Evolutionary conservation across 2,888 invertebrate genomes (phyloP).

Genomic region (Tetranychus piercei): DNA sequence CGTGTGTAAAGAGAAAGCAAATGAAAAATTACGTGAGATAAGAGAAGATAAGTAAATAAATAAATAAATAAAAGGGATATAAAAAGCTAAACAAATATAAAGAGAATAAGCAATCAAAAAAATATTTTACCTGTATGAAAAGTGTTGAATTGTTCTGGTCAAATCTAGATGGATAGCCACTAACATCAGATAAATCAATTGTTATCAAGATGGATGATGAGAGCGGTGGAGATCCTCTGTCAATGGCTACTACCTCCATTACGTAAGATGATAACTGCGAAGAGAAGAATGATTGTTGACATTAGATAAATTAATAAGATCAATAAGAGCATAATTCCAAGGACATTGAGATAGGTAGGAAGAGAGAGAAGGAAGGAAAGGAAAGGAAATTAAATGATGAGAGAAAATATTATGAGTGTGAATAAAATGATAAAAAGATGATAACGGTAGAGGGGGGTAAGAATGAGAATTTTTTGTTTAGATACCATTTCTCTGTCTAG

Average conservation of each 20-base stretch:
- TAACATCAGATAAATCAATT: constrained; percentile 66
- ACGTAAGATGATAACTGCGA: constrained; percentile 44
- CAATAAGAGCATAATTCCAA: neutral
- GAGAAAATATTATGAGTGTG: neutral
- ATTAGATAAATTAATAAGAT: constrained; percentile 15
- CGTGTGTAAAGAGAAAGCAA: too few relatives aligned
- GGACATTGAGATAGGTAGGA: neutral
- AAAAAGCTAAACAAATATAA: neutral
- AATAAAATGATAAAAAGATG: neutral
- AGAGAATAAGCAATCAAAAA: neutral
- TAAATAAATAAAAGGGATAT: neutral
- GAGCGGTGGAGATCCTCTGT: constrained; percentile 56
- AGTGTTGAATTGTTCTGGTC: constrained; percentile 57
- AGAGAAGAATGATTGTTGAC: neutral
- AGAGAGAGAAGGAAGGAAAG: neutral
- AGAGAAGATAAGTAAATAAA: neutral
- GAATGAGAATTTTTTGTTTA: neutral
- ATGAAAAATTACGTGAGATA: too few relatives aligned
- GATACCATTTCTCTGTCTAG: constrained; percentile 55
- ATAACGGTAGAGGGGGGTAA: neutral
- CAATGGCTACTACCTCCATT: constrained; percentile 59
- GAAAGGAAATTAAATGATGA: neutral
- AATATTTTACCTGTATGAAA: constrained; percentile 44
- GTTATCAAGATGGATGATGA: constrained; percentile 53
- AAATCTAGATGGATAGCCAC: constrained; percentile 77